These are phyloP conservation scores for Dinomys branickii DNA, from an alignment of 2,113 vertebrate species.

Conservation along the genomic window DNA sequence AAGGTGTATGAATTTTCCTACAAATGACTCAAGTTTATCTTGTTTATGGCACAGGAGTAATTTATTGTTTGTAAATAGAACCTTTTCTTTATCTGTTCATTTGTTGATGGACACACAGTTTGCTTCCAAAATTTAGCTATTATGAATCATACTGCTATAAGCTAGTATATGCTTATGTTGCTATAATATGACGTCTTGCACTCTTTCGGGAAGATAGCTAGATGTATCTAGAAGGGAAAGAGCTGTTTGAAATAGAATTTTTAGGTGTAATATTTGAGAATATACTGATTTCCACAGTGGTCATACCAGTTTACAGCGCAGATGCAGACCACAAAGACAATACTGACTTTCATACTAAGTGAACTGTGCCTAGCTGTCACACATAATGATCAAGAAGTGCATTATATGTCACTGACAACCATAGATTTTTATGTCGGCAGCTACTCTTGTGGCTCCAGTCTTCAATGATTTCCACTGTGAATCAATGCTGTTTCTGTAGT, in stretches of 20 bases:
- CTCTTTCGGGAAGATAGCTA: background rate
- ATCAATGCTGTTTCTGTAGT: background rate
- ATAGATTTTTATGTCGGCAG: background rate
- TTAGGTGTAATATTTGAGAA: background rate
- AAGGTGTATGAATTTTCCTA: background rate
- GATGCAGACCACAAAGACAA: background rate
- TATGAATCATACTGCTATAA: background rate
- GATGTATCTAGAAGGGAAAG: background rate
- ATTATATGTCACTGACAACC: background rate
- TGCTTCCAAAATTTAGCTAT: background rate
- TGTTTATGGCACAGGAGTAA: background rate
- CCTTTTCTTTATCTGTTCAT: background rate
- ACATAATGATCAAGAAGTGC: background rate
- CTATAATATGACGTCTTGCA: background rate
- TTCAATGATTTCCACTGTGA: background rate
- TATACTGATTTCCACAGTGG: background rate
- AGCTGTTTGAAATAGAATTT: background rate
- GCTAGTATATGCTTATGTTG: no score
- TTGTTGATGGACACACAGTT: background rate
- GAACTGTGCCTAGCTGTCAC: background rate
- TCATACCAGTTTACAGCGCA: background rate
- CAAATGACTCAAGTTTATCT: background rate
- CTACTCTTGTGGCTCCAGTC: background rate
- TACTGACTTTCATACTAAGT: background rate
- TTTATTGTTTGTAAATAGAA: background rate